These are phyloP conservation scores for Lingula anatina DNA, from an alignment of 2,888 invertebrate genomes.

Conservation along the genomic window DNA sequence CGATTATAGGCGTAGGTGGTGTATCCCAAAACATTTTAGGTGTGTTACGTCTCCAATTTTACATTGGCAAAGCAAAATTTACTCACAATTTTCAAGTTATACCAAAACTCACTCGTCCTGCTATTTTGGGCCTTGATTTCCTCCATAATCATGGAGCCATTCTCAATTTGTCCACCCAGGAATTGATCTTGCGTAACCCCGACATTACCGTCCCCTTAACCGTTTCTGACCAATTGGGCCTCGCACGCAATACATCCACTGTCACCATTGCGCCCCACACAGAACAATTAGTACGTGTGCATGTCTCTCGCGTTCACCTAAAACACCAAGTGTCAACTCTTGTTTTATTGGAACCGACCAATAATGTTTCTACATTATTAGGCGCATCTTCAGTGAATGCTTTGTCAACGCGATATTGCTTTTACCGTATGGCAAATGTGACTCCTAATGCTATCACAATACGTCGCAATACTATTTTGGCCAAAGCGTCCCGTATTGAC, in stretches of 20 bases:
- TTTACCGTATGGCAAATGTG: too few relatives aligned
- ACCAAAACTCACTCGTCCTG: not conserved
- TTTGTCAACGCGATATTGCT: too few relatives aligned
- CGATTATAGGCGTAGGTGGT: constrained; percentile 1
- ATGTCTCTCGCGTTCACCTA: not conserved
- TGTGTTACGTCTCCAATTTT: not conserved
- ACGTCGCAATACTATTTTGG: too few relatives aligned
- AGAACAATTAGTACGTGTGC: not conserved
- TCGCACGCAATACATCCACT: not conserved
- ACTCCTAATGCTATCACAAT: too few relatives aligned
- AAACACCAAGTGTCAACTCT: too few relatives aligned
- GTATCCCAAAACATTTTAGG: not conserved
- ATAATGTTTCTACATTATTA: too few relatives aligned
- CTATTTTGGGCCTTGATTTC: constrained; percentile 2
- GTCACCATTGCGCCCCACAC: not conserved
- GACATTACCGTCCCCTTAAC: not conserved
- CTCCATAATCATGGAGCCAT: not conserved
- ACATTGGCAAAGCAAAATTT: not conserved
- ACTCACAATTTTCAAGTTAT: constrained; percentile 1
- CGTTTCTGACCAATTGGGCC: not conserved
- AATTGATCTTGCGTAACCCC: not conserved
- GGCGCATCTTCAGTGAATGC: too few relatives aligned
- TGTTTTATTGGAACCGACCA: too few relatives aligned
- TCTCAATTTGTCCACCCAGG: not conserved
- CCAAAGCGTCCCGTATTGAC: too few relatives aligned